Conservation (phyloP, 2,113 vertebrate species). For the Proterorhinus semilunaris region DNA sequence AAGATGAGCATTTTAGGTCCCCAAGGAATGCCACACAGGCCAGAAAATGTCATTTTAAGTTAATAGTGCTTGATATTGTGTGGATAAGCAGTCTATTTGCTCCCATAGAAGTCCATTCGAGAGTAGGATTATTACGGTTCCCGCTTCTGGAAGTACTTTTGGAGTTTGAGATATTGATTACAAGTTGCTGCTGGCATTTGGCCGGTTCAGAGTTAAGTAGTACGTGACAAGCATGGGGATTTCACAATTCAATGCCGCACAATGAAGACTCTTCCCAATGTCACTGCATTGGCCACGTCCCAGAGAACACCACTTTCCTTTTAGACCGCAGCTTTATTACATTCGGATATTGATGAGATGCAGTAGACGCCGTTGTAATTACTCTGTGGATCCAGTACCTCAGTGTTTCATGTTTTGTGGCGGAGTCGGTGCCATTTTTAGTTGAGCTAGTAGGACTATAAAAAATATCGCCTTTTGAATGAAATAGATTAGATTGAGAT, state of each 20-base stretch:
- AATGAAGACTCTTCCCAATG: not conserved
- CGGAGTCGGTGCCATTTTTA: no score
- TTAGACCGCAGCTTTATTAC: not conserved
- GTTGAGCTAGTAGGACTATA: no score
- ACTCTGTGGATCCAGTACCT: not conserved
- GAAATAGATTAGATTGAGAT: no score
- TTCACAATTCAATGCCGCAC: not conserved
- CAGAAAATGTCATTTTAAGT: no score
- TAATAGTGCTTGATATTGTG: no score
- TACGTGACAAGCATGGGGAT: conserved; percentile 1
- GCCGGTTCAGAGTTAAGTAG: not conserved
- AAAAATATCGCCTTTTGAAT: no score
- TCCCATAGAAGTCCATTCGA: not conserved
- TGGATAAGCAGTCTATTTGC: not conserved
- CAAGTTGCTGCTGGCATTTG: not conserved
- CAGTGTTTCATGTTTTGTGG: not conserved
- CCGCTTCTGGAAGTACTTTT: conserved; percentile 1
- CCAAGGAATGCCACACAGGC: no score
- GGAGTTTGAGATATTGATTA: conserved; percentile 5
- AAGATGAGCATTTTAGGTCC: no score
- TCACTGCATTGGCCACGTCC: not conserved
- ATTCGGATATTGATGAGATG: not conserved
- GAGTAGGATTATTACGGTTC: conserved; percentile 1
- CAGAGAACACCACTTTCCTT: not conserved
- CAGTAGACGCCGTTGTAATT: not conserved